Conservation (phyloP, 1,140 invertebrate species). For the Drosophila novamexicana region DNA sequence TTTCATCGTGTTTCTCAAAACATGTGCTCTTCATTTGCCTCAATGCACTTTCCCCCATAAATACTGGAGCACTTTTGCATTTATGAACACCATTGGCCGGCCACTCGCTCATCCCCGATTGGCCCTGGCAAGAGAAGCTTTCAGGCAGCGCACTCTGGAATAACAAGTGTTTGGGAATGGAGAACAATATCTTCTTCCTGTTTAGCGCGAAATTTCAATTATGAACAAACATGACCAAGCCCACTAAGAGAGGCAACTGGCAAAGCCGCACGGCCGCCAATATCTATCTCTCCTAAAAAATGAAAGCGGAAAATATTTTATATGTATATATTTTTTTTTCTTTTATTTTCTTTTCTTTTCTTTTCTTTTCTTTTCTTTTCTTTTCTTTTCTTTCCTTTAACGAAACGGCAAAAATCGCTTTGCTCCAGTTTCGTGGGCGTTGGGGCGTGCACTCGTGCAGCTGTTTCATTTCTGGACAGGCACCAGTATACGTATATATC, state of each 20-base stretch:
- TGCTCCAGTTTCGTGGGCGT: constrained; percentile 74
- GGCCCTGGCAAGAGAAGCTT: constrained; percentile 1
- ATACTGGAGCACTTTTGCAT: constrained; percentile 12
- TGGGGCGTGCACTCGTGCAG: constrained; percentile 69
- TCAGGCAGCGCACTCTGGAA: constrained; percentile 9
- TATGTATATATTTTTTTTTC: constrained; percentile 55
- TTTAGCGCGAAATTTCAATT: constrained; percentile 82
- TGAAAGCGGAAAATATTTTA: constrained; percentile 61
- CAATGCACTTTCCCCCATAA: constrained; percentile 32
- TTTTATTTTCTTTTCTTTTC: constrained; percentile 28
- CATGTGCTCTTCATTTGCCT: constrained; percentile 41
- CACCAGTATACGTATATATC: constrained; percentile 35
- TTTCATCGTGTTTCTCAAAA: constrained; percentile 25
- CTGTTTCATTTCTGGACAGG: constrained; percentile 65
- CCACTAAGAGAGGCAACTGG: neutral
- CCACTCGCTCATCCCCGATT: neutral
- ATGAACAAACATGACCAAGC: constrained; percentile 67
- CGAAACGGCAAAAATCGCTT: constrained; percentile 71
- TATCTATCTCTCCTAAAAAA: constrained; percentile 1
- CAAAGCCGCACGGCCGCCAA: neutral
- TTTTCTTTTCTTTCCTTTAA: neutral
- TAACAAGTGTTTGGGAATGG: constrained; percentile 66
- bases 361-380: constrained; percentile 29
- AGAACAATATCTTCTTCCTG: constrained; percentile 67
- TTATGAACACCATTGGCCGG: constrained; percentile 21